These are phyloP conservation scores for Mimumesa dahlbomi DNA, from an alignment of 2,888 invertebrate genomes.

Conservation along the genomic window DNA sequence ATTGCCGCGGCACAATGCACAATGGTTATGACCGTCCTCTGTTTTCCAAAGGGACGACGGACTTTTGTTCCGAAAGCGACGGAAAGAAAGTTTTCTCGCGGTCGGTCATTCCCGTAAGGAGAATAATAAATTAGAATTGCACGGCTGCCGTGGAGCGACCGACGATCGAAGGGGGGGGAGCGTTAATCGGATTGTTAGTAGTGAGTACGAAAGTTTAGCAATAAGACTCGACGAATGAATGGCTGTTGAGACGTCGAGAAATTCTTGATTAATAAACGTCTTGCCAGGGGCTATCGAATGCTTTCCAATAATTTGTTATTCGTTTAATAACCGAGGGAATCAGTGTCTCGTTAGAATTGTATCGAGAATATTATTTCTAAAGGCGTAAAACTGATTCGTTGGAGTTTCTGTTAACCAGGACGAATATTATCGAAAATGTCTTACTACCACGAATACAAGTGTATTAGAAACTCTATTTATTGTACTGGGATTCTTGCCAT, in stretches of 20 bases:
- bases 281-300: not conserved
- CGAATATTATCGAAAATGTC: no score
- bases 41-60: slow-evolving; percentile 29
- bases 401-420: no score
- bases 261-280: slow-evolving; percentile 49
- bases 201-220: slow-evolving; percentile 48
- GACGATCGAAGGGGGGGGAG: not conserved
- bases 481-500: no score
- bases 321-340: no score
- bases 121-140: slow-evolving; percentile 64
- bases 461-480: no score
- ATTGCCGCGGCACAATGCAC: slow-evolving; percentile 31
- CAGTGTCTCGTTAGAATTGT: no score
- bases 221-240: slow-evolving; percentile 38
- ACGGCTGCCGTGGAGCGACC: slow-evolving; percentile 3
- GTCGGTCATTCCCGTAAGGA: slow-evolving; percentile 26
- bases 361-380: no score
- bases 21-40: slow-evolving; percentile 17
- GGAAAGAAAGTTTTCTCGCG: slow-evolving; percentile 48
- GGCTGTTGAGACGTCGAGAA: slow-evolving; percentile 27
- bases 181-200: slow-evolving; percentile 61
- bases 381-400: no score
- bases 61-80: slow-evolving; percentile 48
- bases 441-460: no score
- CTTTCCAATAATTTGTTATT: slow-evolving; percentile 3